phyloP scores from a whole-genome alignment of 2,797 vertebrate species.

The Bufotes viridis region DNA sequence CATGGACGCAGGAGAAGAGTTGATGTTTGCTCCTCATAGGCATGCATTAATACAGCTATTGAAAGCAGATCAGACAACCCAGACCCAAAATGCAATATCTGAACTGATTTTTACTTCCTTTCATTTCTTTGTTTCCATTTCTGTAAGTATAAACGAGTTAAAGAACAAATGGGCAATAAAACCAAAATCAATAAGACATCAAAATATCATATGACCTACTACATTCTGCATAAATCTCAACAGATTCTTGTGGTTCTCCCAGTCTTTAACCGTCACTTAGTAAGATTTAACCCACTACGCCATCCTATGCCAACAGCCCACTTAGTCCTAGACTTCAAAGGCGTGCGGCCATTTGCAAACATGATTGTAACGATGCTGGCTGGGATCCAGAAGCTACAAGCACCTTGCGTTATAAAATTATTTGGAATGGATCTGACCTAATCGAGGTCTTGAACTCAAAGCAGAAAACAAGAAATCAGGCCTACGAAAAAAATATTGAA shows the following conservation, averaged over 20 bases:
- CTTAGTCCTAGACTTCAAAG: slow-evolving; percentile 56
- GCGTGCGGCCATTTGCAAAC: slow-evolving; percentile 4
- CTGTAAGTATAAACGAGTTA: not conserved
- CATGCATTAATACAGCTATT: too few species aligned
- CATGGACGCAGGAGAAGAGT: not conserved
- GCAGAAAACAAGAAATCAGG: slow-evolving; percentile 16
- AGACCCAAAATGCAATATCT: too few species aligned
- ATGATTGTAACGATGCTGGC: slow-evolving; percentile 22
- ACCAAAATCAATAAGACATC: not conserved
- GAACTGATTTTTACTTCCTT: not conserved
- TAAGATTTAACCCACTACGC: slow-evolving; percentile 33
- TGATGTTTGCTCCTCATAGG: not conserved
- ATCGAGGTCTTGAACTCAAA: slow-evolving; percentile 44
- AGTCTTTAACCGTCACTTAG: slow-evolving; percentile 45
- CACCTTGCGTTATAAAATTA: slow-evolving; percentile 53
- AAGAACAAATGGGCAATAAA: slow-evolving; percentile 31
- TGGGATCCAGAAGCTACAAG: slow-evolving; percentile 25
- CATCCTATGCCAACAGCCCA: slow-evolving; percentile 46
- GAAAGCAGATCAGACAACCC: not conserved
- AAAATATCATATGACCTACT: slow-evolving; percentile 37
- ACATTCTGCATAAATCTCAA: slow-evolving; percentile 33
- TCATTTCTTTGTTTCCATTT: not conserved
- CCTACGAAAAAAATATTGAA: slow-evolving; percentile 38
- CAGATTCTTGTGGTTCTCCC: slow-evolving; percentile 30
- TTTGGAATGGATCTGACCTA: slow-evolving; percentile 15